Evolutionary conservation across 2,797 vertebrate species (phyloP), one percentile per base, ranked within the genome.

Genomic region (Scolopax rusticola): DNA sequence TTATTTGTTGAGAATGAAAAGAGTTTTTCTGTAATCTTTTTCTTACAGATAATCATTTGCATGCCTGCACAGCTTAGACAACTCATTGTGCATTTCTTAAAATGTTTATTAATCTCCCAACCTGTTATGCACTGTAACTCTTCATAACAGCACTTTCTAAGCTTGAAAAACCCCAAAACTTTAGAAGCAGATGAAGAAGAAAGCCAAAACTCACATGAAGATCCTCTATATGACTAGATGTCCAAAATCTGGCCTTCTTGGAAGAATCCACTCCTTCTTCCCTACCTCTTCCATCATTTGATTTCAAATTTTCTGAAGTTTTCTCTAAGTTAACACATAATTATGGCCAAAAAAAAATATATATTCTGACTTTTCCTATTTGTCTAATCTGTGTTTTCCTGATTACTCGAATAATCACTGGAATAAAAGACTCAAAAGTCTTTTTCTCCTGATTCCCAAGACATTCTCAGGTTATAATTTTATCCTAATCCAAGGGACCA

Each of bases 131-230:
- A 28, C 30, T 47, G 15, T 54, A 71, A 30, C 21, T 82, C 38
- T 40, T 81, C 40, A 17, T 21, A 12, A 65, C 41, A 87, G 41
- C 36, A 60, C 27, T 87, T 84, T 68, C n/a, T 43, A 89, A 84
- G 33, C 51, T 41, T 12, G 11, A 60, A 84, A 80, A 50, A 15
- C 0, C 0, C 0, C 2, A 67, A 3, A 71, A 48, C 2, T 51
- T 47, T 4, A 11, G 45, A 92, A 59, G 11, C 0, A 30, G 7
- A 43, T 36, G 7, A 89, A 47, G 24, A 56, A 48, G 12, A 68
- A 91, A 71, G 15, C 15, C 43, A 41, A 36, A 56, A 56, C 18
- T 3, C 63, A 40, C 41, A 12, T 12, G 11, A 77, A 57, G 17
- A 84, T 36, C 23, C 32, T 74, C 54, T 61, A 9, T 25, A 77